These are phyloP conservation scores for Sipha flava DNA, from an alignment of 1,140 invertebrate species.

Conservation along the genomic window DNA sequence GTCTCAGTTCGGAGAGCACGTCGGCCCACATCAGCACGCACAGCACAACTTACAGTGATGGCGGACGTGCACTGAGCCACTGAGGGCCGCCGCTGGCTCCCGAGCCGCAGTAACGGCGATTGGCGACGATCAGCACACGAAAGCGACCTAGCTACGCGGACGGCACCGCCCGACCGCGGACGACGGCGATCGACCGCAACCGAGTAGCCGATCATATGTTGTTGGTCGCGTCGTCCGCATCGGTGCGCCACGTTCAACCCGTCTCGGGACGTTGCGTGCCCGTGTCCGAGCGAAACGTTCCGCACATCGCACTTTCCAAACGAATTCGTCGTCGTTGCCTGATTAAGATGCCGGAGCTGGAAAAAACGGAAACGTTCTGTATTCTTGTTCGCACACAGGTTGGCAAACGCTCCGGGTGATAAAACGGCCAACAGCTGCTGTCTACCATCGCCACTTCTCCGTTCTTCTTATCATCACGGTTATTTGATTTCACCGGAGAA, in stretches of 20 bases:
- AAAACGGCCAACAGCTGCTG: too few species aligned
- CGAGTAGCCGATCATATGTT: not conserved
- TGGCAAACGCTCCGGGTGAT: too few species aligned
- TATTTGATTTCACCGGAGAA: too few species aligned
- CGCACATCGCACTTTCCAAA: too few species aligned
- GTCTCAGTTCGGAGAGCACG: constrained; percentile 43
- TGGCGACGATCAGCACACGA: constrained; percentile 24
- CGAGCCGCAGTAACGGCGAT: constrained; percentile 32
- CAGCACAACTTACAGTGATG: constrained; percentile 45
- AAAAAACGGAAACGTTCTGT: too few species aligned
- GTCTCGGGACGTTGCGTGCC: too few species aligned
- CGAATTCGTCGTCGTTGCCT: too few species aligned
- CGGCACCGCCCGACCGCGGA: not conserved
- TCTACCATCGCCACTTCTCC: too few species aligned
- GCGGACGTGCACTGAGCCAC: constrained; percentile 45
- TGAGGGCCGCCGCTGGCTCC: constrained; percentile 37
- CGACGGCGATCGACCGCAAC: not conserved
- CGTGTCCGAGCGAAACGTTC: too few species aligned
- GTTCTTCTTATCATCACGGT: too few species aligned
- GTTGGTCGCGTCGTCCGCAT: not conserved
- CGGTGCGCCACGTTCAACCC: not conserved
- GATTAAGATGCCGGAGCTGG: too few species aligned
- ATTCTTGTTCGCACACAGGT: too few species aligned
- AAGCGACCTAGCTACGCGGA: constrained; percentile 19
- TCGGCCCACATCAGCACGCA: constrained; percentile 44